These are phyloP conservation scores for Zonotrichia leucophrys DNA, from an alignment of 2,113 vertebrate genomes.

Conservation along the genomic window DNA sequence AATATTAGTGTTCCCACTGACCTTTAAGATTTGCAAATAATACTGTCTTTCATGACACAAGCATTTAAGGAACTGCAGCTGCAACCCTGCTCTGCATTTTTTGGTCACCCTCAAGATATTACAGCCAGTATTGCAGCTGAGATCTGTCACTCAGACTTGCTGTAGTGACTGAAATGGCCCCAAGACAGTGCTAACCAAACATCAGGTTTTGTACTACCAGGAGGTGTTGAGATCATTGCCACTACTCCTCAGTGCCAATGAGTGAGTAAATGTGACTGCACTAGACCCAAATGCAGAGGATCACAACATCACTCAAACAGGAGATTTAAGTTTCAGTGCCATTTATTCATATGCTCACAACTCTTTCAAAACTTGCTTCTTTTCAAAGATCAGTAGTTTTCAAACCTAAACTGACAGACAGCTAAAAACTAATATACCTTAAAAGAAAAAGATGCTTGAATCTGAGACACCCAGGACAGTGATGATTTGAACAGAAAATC, in stretches of 20 bases:
- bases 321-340: not conserved
- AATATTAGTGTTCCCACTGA: not conserved
- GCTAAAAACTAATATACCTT: not conserved
- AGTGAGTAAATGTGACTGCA: not conserved
- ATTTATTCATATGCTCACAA: not conserved
- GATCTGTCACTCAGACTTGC: not conserved
- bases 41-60: not conserved
- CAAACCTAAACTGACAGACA: not conserved
- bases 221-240: not conserved
- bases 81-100: not conserved
- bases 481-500: not conserved
- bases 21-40: not conserved
- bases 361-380: not conserved
- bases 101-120: not conserved
- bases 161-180: not conserved
- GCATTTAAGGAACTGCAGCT: not conserved
- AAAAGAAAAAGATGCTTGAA: not conserved
- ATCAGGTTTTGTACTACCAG: not conserved
- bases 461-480: not conserved
- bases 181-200: not conserved
- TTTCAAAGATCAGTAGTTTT: not conserved
- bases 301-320: not conserved
- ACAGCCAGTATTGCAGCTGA: not conserved
- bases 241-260: not conserved
- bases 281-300: not conserved